These are phyloP conservation scores for Nomada ferruginata DNA, from an alignment of 2,888 invertebrate genomes.

Conservation along the genomic window DNA sequence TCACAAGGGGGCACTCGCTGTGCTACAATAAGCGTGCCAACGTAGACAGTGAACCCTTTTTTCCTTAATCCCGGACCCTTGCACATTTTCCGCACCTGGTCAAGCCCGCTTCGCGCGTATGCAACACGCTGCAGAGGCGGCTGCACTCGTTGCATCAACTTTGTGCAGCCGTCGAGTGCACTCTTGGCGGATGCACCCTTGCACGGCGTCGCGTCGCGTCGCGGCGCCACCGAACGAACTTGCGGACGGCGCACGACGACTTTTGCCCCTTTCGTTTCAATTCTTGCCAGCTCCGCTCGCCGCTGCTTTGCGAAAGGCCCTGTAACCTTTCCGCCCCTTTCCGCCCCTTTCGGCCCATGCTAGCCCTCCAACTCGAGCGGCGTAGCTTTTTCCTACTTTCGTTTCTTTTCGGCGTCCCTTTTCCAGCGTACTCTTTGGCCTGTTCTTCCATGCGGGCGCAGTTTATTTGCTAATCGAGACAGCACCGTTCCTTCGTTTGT, in stretches of 20 bases:
- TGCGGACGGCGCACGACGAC: conserved; percentile 27
- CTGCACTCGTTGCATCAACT: conserved; percentile 25
- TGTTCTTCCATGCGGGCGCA: conserved; percentile 21
- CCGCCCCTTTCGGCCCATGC: background rate
- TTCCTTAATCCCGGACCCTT: background rate
- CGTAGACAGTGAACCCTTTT: conserved; percentile 4
- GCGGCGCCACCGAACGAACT: conserved; percentile 21
- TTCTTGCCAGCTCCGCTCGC: conserved; percentile 7
- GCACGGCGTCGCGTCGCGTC: conserved; percentile 7
- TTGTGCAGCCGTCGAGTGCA: conserved; percentile 32
- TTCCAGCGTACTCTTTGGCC: background rate
- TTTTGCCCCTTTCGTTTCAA: conserved; percentile 39
- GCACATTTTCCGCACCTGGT: conserved; percentile 16
- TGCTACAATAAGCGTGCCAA: background rate
- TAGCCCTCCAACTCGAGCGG: background rate
- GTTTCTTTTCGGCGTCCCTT: background rate
- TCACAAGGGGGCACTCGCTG: background rate
- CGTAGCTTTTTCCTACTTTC: background rate
- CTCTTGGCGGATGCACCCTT: conserved; percentile 32
- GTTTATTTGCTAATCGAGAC: conserved; percentile 42
- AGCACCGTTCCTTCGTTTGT: conserved; percentile 5
- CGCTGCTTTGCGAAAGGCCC: conserved; percentile 22
- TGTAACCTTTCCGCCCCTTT: background rate
- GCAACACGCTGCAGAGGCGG: background rate
- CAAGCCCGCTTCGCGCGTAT: conserved; percentile 13